A percentile compares a stretch with the other conserved stretches of the same genome.
phyloP scores from a whole-genome alignment of 2,113 vertebrate species.

The Heptranchias perlo region DNA sequence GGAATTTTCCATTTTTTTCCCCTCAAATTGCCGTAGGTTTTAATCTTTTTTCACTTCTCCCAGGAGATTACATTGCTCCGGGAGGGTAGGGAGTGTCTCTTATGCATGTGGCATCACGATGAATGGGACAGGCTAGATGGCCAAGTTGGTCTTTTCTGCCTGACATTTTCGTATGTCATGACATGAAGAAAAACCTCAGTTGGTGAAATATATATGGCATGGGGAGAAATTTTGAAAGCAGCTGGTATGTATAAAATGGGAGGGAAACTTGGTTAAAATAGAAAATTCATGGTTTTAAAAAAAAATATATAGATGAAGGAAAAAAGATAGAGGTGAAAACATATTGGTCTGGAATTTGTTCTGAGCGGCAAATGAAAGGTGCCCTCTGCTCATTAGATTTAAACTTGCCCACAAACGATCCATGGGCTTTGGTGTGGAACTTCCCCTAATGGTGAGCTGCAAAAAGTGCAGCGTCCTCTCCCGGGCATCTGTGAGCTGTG shows the following conservation, averaged over 20 bases:
- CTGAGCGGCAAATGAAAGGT: no score
- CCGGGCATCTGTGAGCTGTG: no score
- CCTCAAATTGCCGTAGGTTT: neutral
- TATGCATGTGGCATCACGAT: neutral
- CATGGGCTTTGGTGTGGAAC: no score
- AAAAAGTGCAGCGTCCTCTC: no score
- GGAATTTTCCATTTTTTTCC: neutral
- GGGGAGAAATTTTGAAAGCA: neutral
- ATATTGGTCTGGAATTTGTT: no score
- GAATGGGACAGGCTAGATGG: neutral
- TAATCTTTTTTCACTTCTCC: neutral
- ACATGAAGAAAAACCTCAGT: neutral
- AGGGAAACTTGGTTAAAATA: neutral
- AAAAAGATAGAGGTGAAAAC: neutral
- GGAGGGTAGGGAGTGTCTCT: neutral
- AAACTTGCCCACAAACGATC: no score
- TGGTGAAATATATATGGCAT: neutral
- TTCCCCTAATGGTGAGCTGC: no score
- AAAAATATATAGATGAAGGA: neutral
- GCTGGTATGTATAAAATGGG: neutral
- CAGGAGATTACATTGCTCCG: neutral
- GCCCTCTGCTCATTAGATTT: no score
- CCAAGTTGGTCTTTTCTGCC: neutral
- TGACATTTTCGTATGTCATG: neutral
- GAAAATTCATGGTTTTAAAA: neutral